These are phyloP conservation scores for Hyphantria cunea DNA, from an alignment of 1,140 invertebrate genomes.

Conservation along the genomic window DNA sequence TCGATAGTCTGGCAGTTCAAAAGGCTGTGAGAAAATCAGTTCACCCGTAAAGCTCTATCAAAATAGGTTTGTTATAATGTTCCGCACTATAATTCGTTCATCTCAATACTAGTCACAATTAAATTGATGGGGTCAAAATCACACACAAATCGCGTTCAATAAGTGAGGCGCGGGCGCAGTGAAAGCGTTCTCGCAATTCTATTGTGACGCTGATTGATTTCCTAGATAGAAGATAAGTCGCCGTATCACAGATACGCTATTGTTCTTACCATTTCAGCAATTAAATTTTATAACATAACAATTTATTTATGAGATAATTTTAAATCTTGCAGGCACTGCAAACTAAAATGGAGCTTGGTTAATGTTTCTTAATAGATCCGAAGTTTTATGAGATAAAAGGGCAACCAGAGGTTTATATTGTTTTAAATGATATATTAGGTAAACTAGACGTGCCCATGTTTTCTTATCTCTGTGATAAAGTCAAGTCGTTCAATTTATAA, in stretches of 20 bases:
- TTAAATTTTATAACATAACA: constrained; percentile 30
- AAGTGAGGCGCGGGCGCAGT: constrained; percentile 40
- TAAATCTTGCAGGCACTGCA: neutral
- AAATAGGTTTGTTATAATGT: constrained; percentile 20
- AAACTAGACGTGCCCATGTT: no score
- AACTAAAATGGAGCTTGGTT: neutral
- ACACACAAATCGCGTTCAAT: constrained; percentile 47
- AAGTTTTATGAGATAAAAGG: no score
- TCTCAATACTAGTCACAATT: constrained; percentile 30
- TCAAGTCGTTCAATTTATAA: no score
- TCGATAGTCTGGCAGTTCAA: constrained; percentile 16
- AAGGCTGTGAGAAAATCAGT: constrained; percentile 18
- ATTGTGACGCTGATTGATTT: constrained; percentile 59
- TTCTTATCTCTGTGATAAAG: no score
- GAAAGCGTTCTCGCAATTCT: constrained; percentile 54
- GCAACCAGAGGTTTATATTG: no score
- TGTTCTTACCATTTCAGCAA: constrained; percentile 38
- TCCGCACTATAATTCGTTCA: constrained; percentile 17
- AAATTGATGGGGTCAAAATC: constrained; percentile 42
- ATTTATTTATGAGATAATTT: constrained; percentile 1
- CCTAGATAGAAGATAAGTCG: constrained; percentile 47
- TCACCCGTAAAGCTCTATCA: constrained; percentile 11
- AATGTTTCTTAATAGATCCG: neutral
- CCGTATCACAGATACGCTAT: constrained; percentile 43
- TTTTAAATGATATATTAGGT: no score